Percentiles rank a stretch among this genome's conserved stretches.
These are phyloP conservation scores for Odontophorus gujanensis DNA, from an alignment of 2,113 vertebrate genomes.

Conservation along the genomic window DNA sequence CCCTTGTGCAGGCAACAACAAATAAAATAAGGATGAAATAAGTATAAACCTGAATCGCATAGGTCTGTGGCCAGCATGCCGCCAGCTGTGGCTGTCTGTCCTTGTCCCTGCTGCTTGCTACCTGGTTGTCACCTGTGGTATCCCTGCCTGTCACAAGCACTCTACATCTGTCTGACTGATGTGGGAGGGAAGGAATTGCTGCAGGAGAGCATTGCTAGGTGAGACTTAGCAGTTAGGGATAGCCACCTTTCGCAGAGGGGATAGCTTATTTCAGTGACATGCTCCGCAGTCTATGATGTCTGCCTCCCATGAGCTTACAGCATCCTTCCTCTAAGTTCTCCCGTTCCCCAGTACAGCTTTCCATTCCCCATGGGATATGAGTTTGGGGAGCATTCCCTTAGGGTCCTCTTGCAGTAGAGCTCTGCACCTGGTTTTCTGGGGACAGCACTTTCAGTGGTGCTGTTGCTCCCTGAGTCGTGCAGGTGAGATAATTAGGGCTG, in stretches of 20 bases:
- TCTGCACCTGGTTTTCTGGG: neutral
- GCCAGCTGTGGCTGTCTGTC: neutral
- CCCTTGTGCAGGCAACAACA: neutral
- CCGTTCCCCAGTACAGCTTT: rapidly evolving
- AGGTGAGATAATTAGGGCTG: neutral
- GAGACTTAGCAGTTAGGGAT: too few relatives aligned
- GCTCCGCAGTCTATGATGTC: too few relatives aligned
- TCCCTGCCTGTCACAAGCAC: neutral
- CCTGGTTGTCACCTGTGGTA: neutral
- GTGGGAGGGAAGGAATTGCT: neutral
- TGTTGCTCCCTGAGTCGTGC: neutral
- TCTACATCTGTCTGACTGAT: neutral
- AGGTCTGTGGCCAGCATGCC: neutral
- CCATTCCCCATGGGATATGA: neutral
- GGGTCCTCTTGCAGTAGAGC: neutral
- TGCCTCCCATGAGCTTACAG: too few relatives aligned
- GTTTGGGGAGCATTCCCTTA: neutral
- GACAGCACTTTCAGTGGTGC: neutral
- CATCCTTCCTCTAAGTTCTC: neutral
- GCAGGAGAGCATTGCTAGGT: neutral
- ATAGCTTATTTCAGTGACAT: too few relatives aligned
- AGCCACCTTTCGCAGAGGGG: too few relatives aligned
- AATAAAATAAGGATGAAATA: neutral
- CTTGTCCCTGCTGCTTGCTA: neutral
- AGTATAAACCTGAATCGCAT: neutral